Conservation (phyloP, 2,888 invertebrate genomes). For the Drosophila aldrichi region DNA sequence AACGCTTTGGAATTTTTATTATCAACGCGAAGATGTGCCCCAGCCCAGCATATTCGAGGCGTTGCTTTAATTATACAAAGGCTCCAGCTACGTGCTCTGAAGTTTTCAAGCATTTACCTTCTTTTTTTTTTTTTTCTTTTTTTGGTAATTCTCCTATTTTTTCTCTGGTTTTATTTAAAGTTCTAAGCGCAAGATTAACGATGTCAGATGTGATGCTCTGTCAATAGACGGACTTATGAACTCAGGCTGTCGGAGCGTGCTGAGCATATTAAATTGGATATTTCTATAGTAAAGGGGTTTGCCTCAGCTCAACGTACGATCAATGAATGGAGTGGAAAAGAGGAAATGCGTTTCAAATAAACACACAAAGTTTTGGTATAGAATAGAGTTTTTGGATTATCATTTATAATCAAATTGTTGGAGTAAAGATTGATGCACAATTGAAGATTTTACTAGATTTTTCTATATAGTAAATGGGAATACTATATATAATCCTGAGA, state of each 20-base stretch:
- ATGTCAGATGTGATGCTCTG: constrained; percentile 54
- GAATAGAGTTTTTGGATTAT: background rate
- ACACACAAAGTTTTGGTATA: background rate
- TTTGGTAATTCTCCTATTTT: background rate
- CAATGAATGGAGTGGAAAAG: constrained; percentile 5
- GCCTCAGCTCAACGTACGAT: background rate
- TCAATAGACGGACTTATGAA: constrained; percentile 44
- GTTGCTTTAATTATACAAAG: constrained; percentile 64
- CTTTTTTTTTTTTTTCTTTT: constrained; percentile 34
- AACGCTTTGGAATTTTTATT: constrained; percentile 78
- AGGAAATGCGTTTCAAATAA: background rate
- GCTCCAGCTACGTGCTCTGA: constrained; percentile 63
- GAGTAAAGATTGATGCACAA: no score
- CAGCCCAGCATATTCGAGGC: background rate
- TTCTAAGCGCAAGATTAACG: constrained; percentile 68
- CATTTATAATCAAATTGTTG: no score
- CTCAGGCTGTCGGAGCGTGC: constrained; percentile 23
- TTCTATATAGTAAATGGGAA: no score
- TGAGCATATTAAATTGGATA: constrained; percentile 45
- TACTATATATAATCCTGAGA: no score
- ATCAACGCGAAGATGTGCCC: constrained; percentile 36
- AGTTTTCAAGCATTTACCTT: constrained; percentile 43
- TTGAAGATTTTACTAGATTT: no score
- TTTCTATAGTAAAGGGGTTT: constrained; percentile 4
- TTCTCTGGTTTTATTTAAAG: constrained; percentile 40